Evolutionary conservation across 1,140 invertebrate genomes (phyloP).

Genomic region (Antheraea pernyi): DNA sequence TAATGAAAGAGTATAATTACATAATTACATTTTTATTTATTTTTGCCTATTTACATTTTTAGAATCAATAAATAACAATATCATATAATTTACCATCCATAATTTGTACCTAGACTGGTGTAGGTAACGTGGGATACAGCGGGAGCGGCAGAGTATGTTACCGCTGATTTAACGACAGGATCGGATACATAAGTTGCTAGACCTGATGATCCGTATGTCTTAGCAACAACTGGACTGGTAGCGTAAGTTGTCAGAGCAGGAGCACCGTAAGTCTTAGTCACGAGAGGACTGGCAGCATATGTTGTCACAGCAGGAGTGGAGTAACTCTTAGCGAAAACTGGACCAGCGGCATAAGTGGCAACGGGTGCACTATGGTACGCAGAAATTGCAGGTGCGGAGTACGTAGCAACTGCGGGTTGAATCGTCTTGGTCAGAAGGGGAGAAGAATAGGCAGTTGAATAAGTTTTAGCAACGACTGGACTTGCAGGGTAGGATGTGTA

Average conservation of each 20-base stretch:
- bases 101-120: constrained; percentile 36
- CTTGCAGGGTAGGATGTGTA: neutral
- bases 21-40: constrained; percentile 1
- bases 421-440: constrained; percentile 17
- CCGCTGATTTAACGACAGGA: constrained; percentile 21
- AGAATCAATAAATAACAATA: constrained; percentile 6
- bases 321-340: constrained; percentile 18
- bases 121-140: constrained; percentile 50
- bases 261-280: constrained; percentile 30
- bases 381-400: neutral
- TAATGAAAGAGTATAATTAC: neutral
- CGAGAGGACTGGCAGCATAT: constrained; percentile 34
- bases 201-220: constrained; percentile 26
- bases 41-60: neutral
- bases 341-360: constrained; percentile 12
- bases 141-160: constrained; percentile 34
- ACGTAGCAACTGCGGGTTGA: constrained; percentile 18
- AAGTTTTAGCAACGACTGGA: constrained; percentile 7
- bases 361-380: constrained; percentile 1
- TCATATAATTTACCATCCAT: constrained; percentile 32
- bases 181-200: constrained; percentile 30
- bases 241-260: constrained; percentile 29
- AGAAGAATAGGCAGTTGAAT: constrained; percentile 20
- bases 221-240: constrained; percentile 28
- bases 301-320: constrained; percentile 26